A percentile compares a stretch with the other conserved stretches of the same genome.
phyloP scores from a whole-genome alignment of 2,797 vertebrate species.

The Danio aesculapii region DNA sequence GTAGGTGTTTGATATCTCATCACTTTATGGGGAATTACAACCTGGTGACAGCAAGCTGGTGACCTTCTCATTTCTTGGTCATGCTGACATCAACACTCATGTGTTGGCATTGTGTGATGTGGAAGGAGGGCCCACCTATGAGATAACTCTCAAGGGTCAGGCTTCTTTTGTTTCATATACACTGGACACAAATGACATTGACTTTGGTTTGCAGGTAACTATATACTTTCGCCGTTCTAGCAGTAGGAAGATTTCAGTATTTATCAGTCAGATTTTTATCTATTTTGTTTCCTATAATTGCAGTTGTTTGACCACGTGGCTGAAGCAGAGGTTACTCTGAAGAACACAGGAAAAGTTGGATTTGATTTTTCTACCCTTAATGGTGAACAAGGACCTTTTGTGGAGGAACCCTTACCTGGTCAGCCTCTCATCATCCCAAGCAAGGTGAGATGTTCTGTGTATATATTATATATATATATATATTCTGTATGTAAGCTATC shows the following conservation, averaged over 20 bases:
- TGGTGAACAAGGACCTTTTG: slow-evolving; percentile 41
- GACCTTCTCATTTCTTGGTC: slow-evolving; percentile 85
- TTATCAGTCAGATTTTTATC: neutral
- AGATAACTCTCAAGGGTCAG: slow-evolving; percentile 81
- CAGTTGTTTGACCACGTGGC: slow-evolving; percentile 82
- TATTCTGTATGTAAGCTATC: too few species aligned
- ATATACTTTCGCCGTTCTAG: neutral
- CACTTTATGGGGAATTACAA: slow-evolving; percentile 77
- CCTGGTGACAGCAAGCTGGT: slow-evolving; percentile 80
- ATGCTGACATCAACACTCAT: slow-evolving; percentile 72
- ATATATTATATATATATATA: too few species aligned
- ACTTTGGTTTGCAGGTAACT: slow-evolving; percentile 86
- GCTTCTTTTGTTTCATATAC: slow-evolving; percentile 83
- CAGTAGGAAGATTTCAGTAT: neutral
- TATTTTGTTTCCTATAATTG: neutral
- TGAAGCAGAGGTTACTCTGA: slow-evolving; percentile 78
- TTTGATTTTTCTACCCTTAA: slow-evolving; percentile 80
- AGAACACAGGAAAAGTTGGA: slow-evolving; percentile 81
- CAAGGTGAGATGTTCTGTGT: slow-evolving; percentile 74
- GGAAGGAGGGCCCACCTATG: slow-evolving; percentile 85
- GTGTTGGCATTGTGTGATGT: slow-evolving; percentile 82
- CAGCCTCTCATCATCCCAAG: slow-evolving; percentile 78
- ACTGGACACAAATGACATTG: slow-evolving; percentile 75
- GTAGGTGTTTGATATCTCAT: slow-evolving; percentile 89
- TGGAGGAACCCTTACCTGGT: slow-evolving; percentile 71